Evolutionary conservation across 2,797 vertebrate species (phyloP).

Genomic region (Kryptopterus vitreolus): DNA sequence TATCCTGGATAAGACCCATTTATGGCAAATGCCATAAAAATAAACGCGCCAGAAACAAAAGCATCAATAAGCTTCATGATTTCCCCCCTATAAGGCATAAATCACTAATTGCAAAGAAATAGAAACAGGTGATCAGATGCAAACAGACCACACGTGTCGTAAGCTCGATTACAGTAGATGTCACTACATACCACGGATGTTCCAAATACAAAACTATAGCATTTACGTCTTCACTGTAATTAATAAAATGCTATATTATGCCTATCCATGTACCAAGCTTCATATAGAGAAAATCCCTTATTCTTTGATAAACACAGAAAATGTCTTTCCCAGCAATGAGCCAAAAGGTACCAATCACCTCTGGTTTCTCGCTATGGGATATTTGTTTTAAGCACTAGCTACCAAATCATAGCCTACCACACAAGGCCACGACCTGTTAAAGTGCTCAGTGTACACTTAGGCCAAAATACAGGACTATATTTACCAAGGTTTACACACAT

Average conservation of each 20-base stretch:
- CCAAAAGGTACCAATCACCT: conserved; percentile 5
- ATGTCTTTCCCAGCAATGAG: neutral
- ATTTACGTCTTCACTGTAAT: neutral
- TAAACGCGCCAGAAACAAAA: neutral
- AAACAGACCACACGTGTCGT: neutral
- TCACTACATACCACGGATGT: neutral
- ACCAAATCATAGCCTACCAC: conserved; percentile 56
- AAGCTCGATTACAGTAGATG: neutral
- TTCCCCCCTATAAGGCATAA: neutral
- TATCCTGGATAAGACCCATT: too few species aligned
- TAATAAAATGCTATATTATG: neutral
- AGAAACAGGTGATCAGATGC: neutral
- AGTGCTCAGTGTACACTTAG: conserved; percentile 13
- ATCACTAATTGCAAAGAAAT: neutral
- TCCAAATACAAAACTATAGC: neutral
- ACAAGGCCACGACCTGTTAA: conserved; percentile 50
- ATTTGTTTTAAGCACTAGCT: conserved; percentile 61
- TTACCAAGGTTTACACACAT: too few species aligned
- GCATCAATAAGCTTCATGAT: too few species aligned
- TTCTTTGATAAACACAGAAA: neutral
- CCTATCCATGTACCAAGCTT: neutral
- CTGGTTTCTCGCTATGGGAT: conserved; percentile 37
- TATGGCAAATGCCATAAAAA: too few species aligned
- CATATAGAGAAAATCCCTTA: neutral
- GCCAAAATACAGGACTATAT: neutral